phyloP scores from a whole-genome alignment of 2,113 vertebrate species.

The Herpailurus yagouaroundi region DNA sequence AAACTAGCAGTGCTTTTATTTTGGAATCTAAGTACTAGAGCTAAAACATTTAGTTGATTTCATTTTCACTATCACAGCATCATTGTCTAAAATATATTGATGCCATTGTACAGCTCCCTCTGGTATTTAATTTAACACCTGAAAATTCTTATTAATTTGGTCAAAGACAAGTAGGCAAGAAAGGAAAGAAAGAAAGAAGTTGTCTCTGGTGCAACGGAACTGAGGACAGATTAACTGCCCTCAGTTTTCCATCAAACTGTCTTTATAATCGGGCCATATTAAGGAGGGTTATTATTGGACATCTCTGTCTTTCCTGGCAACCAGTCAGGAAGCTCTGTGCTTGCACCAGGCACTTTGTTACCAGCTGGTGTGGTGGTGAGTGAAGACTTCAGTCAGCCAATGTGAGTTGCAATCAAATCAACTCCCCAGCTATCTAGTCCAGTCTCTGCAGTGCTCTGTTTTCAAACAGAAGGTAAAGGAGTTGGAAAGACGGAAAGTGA shows the following conservation, averaged over 20 bases:
- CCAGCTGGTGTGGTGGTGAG: fast-evolving
- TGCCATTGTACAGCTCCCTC: background rate
- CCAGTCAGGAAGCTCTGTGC: too few relatives aligned
- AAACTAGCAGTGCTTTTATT: background rate
- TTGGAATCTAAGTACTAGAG: background rate
- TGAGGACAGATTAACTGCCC: background rate
- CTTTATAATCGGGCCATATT: background rate
- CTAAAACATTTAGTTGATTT: constrained; percentile 35
- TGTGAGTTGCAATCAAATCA: background rate
- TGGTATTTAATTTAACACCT: constrained; percentile 37
- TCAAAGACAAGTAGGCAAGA: background rate
- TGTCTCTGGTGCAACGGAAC: background rate
- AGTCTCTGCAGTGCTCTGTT: background rate
- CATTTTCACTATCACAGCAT: background rate
- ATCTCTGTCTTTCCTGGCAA: background rate
- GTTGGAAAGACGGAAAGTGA: background rate
- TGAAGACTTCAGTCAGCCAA: background rate
- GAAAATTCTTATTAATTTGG: background rate
- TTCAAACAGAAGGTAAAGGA: background rate
- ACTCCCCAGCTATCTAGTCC: too few relatives aligned
- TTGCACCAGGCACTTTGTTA: background rate
- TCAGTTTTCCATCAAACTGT: background rate
- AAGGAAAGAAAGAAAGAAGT: background rate
- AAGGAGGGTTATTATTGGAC: background rate
- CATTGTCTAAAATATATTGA: background rate